These are phyloP conservation scores for Eupithecia insigniata DNA, from an alignment of 2,888 invertebrate species.

Conservation along the genomic window DNA sequence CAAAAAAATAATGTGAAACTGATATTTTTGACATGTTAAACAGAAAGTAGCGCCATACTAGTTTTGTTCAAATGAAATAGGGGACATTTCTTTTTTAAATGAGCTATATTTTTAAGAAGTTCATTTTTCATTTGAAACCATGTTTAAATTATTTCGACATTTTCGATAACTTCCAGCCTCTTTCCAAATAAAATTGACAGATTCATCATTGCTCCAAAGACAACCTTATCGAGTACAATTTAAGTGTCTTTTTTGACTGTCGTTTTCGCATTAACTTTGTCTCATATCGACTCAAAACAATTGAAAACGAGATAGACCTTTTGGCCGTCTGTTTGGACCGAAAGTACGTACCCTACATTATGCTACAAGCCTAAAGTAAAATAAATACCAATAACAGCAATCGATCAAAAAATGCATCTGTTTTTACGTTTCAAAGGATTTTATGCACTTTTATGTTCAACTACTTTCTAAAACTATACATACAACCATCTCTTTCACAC, in stretches of 20 bases:
- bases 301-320: constrained; percentile 1
- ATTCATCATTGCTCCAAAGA: constrained; percentile 20
- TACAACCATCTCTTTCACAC: constrained; percentile 25
- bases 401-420: constrained; percentile 16
- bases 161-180: constrained; percentile 18
- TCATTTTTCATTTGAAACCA: constrained; percentile 16
- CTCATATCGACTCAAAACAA: constrained; percentile 10
- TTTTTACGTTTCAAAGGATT: constrained; percentile 29
- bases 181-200: constrained; percentile 24
- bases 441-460: constrained; percentile 22
- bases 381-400: constrained; percentile 22
- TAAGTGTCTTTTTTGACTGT: constrained; percentile 26
- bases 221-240: constrained; percentile 25
- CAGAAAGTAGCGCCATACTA: background rate
- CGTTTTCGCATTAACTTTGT: constrained; percentile 12
- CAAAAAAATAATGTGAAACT: constrained; percentile 10
- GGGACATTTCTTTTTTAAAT: constrained; percentile 19
- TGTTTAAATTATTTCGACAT: constrained; percentile 4
- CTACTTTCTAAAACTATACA: constrained; percentile 12
- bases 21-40: constrained; percentile 1
- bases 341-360: constrained; percentile 28
- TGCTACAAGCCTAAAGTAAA: constrained; percentile 24
- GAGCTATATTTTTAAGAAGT: constrained; percentile 14
- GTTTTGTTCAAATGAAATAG: constrained; percentile 1
- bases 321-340: constrained; percentile 9